Conservation (phyloP, 2,797 vertebrate species). For the Pristis pectinata region DNA sequence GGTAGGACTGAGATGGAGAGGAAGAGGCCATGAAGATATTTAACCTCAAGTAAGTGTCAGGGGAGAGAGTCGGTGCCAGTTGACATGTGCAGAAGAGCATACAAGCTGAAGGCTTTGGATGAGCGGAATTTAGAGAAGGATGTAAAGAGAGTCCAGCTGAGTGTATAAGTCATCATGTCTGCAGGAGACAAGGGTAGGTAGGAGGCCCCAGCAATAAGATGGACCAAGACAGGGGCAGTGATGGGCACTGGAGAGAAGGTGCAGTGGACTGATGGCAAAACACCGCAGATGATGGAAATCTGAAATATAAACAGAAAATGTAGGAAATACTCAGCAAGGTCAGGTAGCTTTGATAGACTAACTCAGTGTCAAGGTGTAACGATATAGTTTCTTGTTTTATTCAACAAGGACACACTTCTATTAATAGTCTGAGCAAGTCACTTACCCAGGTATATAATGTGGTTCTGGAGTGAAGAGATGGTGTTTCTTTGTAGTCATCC, state of each 20-base stretch:
- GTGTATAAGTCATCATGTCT: background rate
- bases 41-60: too few relatives aligned
- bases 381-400: background rate
- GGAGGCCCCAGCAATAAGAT: too few relatives aligned
- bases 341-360: background rate
- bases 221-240: background rate
- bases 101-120: background rate
- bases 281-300: background rate
- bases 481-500: conserved; percentile 40
- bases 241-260: background rate
- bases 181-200: background rate
- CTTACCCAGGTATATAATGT: conserved; percentile 47
- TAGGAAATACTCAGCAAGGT: background rate
- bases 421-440: too few relatives aligned
- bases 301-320: background rate
- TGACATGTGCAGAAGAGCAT: background rate
- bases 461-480: conserved; percentile 47
- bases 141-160: background rate
- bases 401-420: too few relatives aligned
- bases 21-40: background rate
- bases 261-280: background rate
- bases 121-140: background rate
- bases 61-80: background rate
- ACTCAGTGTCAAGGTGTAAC: background rate
- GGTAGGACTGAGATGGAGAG: background rate